Percentiles rank a stretch among this genome's conserved stretches.
Evolutionary conservation across 2,113 vertebrate genomes (phyloP).

Genomic region (Aythya baeri): DNA sequence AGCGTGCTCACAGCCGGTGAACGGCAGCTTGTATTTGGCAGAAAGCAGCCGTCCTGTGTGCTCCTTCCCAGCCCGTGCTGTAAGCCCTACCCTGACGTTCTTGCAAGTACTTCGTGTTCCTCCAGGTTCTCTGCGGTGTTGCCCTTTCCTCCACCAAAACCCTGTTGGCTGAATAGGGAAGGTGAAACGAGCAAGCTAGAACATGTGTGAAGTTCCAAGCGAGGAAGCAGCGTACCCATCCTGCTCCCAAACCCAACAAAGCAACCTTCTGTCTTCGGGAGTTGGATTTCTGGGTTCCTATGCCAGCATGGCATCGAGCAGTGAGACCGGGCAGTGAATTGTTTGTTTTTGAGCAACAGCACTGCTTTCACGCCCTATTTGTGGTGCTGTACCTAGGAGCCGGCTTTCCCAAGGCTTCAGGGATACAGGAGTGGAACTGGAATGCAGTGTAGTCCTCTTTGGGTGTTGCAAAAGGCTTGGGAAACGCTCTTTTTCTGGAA

Average conservation of each 20-base stretch:
- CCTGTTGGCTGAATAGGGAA: no score
- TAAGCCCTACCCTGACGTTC: background rate
- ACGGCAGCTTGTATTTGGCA: background rate
- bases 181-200: background rate
- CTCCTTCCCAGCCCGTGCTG: background rate
- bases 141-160: no score
- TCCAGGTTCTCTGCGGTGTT: no score
- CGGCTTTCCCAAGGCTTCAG: background rate
- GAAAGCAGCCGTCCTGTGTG: background rate
- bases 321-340: background rate
- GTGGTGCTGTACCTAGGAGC: no score
- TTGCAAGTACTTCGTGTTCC: background rate
- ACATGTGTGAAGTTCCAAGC: background rate
- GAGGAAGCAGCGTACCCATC: background rate
- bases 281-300: background rate
- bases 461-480: background rate
- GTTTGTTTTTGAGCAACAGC: background rate
- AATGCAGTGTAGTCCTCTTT: background rate
- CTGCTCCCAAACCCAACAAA: background rate
- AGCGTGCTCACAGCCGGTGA: rapidly evolving
- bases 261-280: background rate
- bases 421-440: background rate
- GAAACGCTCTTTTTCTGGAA: background rate
- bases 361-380: background rate
- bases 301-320: rapidly evolving